phyloP scores from a whole-genome alignment of 37 sponge, comb jelly and placozoan species.

The Amphimedon queenslandica region DNA sequence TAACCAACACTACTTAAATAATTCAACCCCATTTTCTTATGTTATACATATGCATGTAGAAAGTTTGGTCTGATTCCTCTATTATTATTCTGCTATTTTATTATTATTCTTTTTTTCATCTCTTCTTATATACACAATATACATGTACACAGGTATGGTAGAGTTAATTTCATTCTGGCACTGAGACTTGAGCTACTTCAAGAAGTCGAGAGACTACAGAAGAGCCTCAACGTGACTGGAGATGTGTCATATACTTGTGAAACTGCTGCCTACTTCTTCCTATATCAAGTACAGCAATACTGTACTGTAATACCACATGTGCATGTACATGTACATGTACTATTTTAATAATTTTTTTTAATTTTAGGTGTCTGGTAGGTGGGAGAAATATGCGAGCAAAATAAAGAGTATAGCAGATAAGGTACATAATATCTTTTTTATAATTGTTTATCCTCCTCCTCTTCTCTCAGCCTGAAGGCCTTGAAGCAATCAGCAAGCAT shows the following conservation, averaged over 20 bases:
- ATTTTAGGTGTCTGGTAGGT: slow-evolving; percentile 50
- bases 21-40: too few relatives aligned
- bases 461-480: slow-evolving; percentile 45
- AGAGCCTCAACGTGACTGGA: slow-evolving; percentile 85
- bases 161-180: slow-evolving; percentile 97
- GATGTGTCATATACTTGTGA: slow-evolving; percentile 99
- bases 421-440: too few relatives aligned
- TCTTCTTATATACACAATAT: too few relatives aligned
- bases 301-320: background rate
- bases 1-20: too few relatives aligned
- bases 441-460: too few relatives aligned
- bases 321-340: slow-evolving; percentile 1
- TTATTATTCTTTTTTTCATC: too few relatives aligned
- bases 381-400: slow-evolving; percentile 54
- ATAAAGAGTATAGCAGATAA: slow-evolving; percentile 39
- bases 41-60: too few relatives aligned
- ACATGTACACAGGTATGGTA: slow-evolving; percentile 74
- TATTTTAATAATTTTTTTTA: too few relatives aligned
- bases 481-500: slow-evolving; percentile 51
- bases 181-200: slow-evolving; percentile 87
- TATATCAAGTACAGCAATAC: slow-evolving; percentile 71
- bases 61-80: too few relatives aligned
- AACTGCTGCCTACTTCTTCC: slow-evolving; percentile 96
- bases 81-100: too few relatives aligned
- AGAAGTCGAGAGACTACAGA: slow-evolving; percentile 93